Evolutionary conservation across 2,113 vertebrate species (phyloP).

Genomic region (Dunckerocampus dactyliophorus): DNA sequence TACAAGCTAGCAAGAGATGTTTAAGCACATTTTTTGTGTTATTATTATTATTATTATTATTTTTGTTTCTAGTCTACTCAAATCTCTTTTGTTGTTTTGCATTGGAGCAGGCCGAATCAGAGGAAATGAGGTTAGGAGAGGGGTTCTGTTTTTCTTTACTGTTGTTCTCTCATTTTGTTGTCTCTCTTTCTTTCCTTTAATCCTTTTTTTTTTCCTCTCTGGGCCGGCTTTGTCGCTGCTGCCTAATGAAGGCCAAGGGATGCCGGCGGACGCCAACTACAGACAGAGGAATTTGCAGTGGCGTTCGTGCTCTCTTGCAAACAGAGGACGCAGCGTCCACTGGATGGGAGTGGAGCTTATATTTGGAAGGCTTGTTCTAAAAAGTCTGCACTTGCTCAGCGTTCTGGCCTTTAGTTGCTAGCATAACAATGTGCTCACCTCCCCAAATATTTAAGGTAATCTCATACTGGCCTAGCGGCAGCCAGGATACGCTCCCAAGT

Average conservation of each 20-base stretch:
- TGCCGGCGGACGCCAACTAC: slow-evolving; percentile 70
- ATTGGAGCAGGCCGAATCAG: slow-evolving; percentile 47
- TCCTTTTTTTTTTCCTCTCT: slow-evolving; percentile 53
- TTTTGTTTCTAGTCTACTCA: slow-evolving; percentile 22
- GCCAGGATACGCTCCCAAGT: slow-evolving; percentile 48
- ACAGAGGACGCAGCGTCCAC: no score
- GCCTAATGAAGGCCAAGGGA: slow-evolving; percentile 71
- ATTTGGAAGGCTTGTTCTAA: slow-evolving; percentile 30
- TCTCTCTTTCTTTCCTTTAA: slow-evolving; percentile 47
- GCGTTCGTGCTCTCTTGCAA: neutral
- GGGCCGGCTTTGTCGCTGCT: slow-evolving; percentile 61
- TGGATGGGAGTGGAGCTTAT: no score
- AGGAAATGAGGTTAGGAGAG: slow-evolving; percentile 65
- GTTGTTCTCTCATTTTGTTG: slow-evolving; percentile 54
- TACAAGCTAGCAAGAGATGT: slow-evolving; percentile 52
- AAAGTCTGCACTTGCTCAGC: slow-evolving; percentile 53
- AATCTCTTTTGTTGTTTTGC: slow-evolving; percentile 60
- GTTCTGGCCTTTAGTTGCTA: slow-evolving; percentile 54
- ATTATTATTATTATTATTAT: neutral
- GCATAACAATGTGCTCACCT: slow-evolving; percentile 59
- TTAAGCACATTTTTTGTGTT: slow-evolving; percentile 43
- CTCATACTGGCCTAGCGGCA: slow-evolving; percentile 54
- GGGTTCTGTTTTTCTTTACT: slow-evolving; percentile 57
- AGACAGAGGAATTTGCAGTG: slow-evolving; percentile 70
- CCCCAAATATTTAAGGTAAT: slow-evolving; percentile 68